Base-by-base conservation (phyloP, 2,888 invertebrate genomes). In the Acleris literana region DNA sequence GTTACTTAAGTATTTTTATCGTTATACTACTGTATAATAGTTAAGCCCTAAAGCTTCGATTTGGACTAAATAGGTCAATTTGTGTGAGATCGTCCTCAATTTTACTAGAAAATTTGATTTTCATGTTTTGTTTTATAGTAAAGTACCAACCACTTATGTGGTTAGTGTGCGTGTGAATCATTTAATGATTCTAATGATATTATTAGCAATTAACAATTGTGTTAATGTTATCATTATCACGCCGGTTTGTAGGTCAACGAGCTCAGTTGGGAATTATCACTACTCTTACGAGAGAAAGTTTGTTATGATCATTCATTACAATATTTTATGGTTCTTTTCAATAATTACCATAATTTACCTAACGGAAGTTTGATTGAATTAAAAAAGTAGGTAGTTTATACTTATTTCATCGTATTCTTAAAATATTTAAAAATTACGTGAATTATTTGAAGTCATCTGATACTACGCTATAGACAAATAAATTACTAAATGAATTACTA, bases 161-260 rank as follows among this genome's bases (percentile, higher is more conserved):
- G 16, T 65, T 55, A 51, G n/a, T 39, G 39, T 20, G 22, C 5
- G 5, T 43, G 33, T n/a, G n/a, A n/a, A n/a, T n/a, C n/a, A n/a
- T n/a, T n/a, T n/a, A 65, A 61, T 6, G 33, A 56, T 51, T 13
- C 29, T 46, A 44, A 64, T 29, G 18, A 51, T 44, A 20, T 46
- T 49, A 57, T 25, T 51, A 17, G 20, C 51, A 44, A 60, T 49
- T 65, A 51, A 43, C 43, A 44, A n/a, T 17, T 46, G 25, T 55
- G 29, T 65, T 65, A 65, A 18, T 55, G 29, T 65, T 65, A 65
- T 56, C 39, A 39, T 39, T 39, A 39, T 13, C 65, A 65, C 64
- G 43, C 18, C 17, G 58, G 29, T 56, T 44, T 51, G 39, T 54
- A 20, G 60, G 56, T 65, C 65, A 25, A 46, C 51, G 33, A 29